Conservation (phyloP, 1,140 invertebrate genomes). For the Cydia fagiglandana region DNA sequence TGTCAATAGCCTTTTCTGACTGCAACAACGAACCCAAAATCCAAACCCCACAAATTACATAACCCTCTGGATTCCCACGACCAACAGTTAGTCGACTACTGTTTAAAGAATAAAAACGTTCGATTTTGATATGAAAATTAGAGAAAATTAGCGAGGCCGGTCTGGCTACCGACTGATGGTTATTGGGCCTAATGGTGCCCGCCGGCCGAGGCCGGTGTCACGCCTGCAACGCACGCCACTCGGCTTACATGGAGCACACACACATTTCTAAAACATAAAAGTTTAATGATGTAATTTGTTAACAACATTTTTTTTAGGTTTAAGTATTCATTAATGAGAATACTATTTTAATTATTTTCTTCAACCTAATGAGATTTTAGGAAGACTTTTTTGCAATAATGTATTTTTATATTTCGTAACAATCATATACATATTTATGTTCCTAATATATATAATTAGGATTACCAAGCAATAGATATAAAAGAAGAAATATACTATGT, state of each 20-base stretch:
- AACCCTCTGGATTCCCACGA: constrained; percentile 64
- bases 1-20: neutral
- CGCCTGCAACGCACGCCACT: constrained; percentile 62
- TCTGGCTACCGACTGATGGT: constrained; percentile 70
- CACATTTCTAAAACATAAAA: no score
- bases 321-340: no score
- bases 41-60: constrained; percentile 56
- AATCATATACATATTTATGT: no score
- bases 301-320: no score
- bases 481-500: no score
- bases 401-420: no score
- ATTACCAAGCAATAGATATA: no score
- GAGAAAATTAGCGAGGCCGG: constrained; percentile 70
- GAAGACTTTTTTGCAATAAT: no score
- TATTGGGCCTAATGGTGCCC: constrained; percentile 74
- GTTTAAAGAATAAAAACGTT: constrained; percentile 60
- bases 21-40: neutral
- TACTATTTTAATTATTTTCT: no score
- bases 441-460: no score
- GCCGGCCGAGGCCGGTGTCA: constrained; percentile 61
- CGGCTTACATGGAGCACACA: constrained; percentile 53
- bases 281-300: no score
- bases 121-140: constrained; percentile 77
- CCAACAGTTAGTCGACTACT: constrained; percentile 61
- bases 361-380: no score